These are phyloP conservation scores for Clarias gariepinus DNA, from an alignment of 2,113 vertebrate species.

Conservation along the genomic window DNA sequence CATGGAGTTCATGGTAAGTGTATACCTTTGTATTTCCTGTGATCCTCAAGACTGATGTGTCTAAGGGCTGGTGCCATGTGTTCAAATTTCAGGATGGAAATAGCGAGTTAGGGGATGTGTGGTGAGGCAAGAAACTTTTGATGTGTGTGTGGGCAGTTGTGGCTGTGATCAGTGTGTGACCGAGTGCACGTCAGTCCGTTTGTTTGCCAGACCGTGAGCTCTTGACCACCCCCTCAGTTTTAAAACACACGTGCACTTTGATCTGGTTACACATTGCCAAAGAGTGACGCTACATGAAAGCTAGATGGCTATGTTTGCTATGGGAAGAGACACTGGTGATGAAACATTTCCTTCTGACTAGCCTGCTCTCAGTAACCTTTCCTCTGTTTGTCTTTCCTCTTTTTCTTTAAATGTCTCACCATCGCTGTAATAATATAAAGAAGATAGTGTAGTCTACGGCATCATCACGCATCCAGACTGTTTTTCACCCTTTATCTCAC, in stretches of 20 bases:
- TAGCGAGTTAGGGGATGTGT: slow-evolving; percentile 25
- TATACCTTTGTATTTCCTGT: slow-evolving; percentile 7
- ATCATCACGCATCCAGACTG: not conserved
- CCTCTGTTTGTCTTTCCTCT: slow-evolving; percentile 19
- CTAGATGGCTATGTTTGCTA: not conserved
- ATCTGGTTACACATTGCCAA: slow-evolving; percentile 44
- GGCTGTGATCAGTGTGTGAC: slow-evolving; percentile 51
- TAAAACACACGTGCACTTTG: slow-evolving; percentile 35
- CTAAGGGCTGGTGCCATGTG: slow-evolving; percentile 32
- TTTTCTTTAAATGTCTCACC: not conserved
- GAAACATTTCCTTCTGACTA: slow-evolving; percentile 15
- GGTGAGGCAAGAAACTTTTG: slow-evolving; percentile 35
- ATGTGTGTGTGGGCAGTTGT: slow-evolving; percentile 49
- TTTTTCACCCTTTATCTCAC: not conserved
- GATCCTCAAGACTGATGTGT: slow-evolving; percentile 10
- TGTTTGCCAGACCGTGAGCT: slow-evolving; percentile 42
- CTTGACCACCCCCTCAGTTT: slow-evolving; percentile 45
- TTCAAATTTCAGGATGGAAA: slow-evolving; percentile 41
- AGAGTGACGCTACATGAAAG: slow-evolving; percentile 34
- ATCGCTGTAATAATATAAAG: not conserved
- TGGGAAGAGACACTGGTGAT: slow-evolving; percentile 24
- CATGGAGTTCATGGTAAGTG: not conserved
- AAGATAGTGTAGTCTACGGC: not conserved
- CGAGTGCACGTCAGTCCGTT: slow-evolving; percentile 30
- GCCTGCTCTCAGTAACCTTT: not conserved